Evolutionary conservation across 2,797 vertebrate species (phyloP).

Genomic region (Sylvia borin): DNA sequence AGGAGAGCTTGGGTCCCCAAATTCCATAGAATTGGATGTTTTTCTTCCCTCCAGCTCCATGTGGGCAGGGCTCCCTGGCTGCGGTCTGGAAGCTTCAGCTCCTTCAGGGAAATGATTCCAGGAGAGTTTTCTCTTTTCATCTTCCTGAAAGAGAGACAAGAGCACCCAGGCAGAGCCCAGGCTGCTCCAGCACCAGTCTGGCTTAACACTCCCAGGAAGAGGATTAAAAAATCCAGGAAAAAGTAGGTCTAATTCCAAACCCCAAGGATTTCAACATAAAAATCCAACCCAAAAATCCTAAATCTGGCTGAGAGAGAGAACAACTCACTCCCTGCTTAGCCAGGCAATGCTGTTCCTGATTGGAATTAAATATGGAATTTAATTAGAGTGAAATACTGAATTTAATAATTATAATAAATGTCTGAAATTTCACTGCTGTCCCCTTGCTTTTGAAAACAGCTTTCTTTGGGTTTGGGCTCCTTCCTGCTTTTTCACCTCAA

Average conservation of each 20-base stretch:
- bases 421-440: not conserved
- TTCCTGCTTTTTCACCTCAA: not conserved
- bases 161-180: not conserved
- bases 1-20: not conserved
- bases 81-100: not conserved
- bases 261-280: not conserved
- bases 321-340: not conserved
- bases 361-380: not conserved
- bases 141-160: not conserved
- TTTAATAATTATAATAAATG: not conserved
- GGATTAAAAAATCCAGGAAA: not conserved
- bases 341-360: not conserved
- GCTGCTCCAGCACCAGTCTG: not conserved
- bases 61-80: not conserved
- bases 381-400: not conserved
- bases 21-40: fast-evolving
- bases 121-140: not conserved
- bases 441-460: not conserved
- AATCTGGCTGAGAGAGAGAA: not conserved
- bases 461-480: not conserved
- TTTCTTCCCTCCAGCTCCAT: not conserved
- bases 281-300: not conserved
- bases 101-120: fast-evolving
- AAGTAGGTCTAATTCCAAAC: not conserved
- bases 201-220: not conserved